These are phyloP conservation scores for Engystomops pustulosus DNA, from an alignment of 2,113 vertebrate genomes.

Conservation along the genomic window DNA sequence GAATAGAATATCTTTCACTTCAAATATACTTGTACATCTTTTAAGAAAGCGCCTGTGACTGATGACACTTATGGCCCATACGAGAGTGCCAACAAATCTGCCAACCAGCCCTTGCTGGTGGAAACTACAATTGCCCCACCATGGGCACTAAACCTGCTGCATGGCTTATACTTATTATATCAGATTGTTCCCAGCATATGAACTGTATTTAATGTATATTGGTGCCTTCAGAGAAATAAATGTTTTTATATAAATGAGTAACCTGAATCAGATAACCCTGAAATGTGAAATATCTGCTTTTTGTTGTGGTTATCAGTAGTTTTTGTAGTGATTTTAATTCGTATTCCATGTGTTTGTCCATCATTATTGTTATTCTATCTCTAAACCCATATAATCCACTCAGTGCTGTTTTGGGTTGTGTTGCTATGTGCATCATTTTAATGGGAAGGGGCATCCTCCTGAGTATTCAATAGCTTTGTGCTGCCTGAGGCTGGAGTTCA, in stretches of 20 bases:
- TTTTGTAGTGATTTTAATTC: not conserved
- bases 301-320: not conserved
- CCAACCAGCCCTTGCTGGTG: no score
- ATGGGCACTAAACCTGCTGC: no score
- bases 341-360: not conserved
- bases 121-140: no score
- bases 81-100: no score
- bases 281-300: not conserved
- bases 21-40: no score
- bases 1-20: no score
- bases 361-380: not conserved
- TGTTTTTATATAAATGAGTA: not conserved
- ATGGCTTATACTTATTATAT: no score
- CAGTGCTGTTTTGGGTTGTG: not conserved
- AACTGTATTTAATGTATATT: not conserved
- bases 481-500: constrained; percentile 32
- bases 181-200: no score
- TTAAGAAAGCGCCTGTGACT: no score
- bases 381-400: not conserved
- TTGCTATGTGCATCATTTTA: constrained; percentile 40
- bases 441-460: constrained; percentile 23
- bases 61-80: no score
- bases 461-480: constrained; percentile 29
- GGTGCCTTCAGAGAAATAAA: not conserved
- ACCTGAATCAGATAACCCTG: not conserved